A percentile compares a stretch with the other conserved stretches of the same genome.
Evolutionary conservation across 2,888 invertebrate genomes (phyloP).

Genomic region (Calliphora vomitoria): DNA sequence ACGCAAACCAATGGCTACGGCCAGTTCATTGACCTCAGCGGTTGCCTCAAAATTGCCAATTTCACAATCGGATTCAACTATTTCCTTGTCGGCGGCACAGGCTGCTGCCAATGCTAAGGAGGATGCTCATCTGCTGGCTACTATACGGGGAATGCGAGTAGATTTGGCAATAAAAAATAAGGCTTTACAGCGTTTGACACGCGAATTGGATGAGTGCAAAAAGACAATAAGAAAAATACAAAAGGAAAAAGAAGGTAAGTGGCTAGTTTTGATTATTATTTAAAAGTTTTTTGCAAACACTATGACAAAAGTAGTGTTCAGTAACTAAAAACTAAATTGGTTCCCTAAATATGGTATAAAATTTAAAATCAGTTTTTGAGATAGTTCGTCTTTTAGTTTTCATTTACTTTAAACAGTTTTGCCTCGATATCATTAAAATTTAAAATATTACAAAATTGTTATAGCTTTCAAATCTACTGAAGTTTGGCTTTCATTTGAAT

Average conservation of each 20-base stretch:
- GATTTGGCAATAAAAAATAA: constrained; percentile 91
- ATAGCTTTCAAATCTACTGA: too few relatives aligned
- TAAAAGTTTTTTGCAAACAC: too few relatives aligned
- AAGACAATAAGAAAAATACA: constrained; percentile 91
- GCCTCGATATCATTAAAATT: too few relatives aligned
- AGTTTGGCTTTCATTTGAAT: too few relatives aligned
- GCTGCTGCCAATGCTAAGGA: constrained; percentile 86
- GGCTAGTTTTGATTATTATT: too few relatives aligned
- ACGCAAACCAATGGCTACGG: constrained; percentile 78
- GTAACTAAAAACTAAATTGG: too few relatives aligned
- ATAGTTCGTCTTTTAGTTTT: too few relatives aligned
- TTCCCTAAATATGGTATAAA: too few relatives aligned
- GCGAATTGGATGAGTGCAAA: constrained; percentile 90
- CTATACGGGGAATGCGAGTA: constrained; percentile 91
- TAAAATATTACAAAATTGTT: too few relatives aligned
- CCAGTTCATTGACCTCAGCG: constrained; percentile 61
- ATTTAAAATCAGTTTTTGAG: too few relatives aligned
- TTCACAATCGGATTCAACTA: constrained; percentile 86
- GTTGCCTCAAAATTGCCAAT: constrained; percentile 85
- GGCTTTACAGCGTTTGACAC: constrained; percentile 88
- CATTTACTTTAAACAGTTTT: too few relatives aligned
- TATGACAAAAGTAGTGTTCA: too few relatives aligned
- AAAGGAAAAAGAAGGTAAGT: constrained; percentile 89
- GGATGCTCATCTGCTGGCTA: constrained; percentile 91
- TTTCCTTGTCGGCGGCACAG: constrained; percentile 81